Base-by-base conservation (phyloP, 2,113 vertebrate genomes). In the Lethenteron camtschaticum region DNA sequence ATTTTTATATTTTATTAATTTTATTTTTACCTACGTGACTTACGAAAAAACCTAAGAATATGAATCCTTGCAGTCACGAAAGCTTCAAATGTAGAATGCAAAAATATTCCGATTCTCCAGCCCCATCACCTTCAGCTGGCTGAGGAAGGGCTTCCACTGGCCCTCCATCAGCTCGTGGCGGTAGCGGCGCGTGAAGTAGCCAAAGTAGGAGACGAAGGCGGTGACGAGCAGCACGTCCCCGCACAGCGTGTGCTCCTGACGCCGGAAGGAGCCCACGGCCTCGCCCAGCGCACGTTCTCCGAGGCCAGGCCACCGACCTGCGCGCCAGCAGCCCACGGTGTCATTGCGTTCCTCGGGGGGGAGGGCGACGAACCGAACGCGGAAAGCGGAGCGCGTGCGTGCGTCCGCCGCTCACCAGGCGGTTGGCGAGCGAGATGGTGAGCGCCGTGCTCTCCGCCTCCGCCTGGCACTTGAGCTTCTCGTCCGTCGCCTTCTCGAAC, bases 211-310 rank as follows among this genome's bases (percentile, higher is more conserved):
- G 69, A 96, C 73, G 2, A 95, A 99, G 72, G 90, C 87, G 0
- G 89, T 87, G 18, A 77, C 78, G 70, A 99, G 82, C 63, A 96
- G 79, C 71, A 96, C 79, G 2, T 96, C 92, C 11, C 92, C 94
- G 70, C 90, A 96, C 20, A 96, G 76, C 0, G 83, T 92, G 70
- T 79, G 85, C 78, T 86, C 83, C 75, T 90, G 90, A 13, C 75
- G 76, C 70, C 75, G 82, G 74, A 96, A 88, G 74, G 72, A 81
- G 74, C 82, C 76, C 68, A 95, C 80, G 0, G 88, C 82, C 76
- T 91, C 0, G 86, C 84, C 92, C 94, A 96, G 59, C 92, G 83
- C 71, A 95, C 80, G 0, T 95, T 92, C 77, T 99, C 92, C 1
- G 87, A 88, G 6, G 84, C 79, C 0, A 99, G 81, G 2, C 90